Conservation (phyloP, 1,140 invertebrate genomes). For the Drosophila neocordata region DNA sequence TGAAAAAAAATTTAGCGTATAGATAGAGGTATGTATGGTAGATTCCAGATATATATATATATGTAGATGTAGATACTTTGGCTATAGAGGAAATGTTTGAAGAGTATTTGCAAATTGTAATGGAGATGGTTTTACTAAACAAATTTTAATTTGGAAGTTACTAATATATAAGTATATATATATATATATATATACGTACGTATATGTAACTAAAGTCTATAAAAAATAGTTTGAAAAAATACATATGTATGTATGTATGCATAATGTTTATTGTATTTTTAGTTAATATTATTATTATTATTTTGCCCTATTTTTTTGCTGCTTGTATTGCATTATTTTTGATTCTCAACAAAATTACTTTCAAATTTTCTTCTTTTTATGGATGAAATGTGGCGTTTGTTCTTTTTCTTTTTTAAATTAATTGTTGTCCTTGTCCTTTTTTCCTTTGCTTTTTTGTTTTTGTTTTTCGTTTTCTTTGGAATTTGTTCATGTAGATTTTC, state of each 20-base stretch:
- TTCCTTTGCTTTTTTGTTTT: too few relatives aligned
- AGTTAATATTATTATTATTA: constrained; percentile 59
- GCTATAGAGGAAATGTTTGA: too few relatives aligned
- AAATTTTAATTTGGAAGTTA: too few relatives aligned
- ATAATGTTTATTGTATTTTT: constrained; percentile 54
- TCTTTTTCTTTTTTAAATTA: constrained; percentile 51
- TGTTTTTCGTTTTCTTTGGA: constrained; percentile 28
- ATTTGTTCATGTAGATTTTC: constrained; percentile 33
- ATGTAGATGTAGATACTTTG: too few relatives aligned
- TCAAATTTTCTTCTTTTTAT: constrained; percentile 43
- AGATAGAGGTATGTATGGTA: too few relatives aligned
- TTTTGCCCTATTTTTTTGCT: background rate
- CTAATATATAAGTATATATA: background rate
- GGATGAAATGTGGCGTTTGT: constrained; percentile 74
- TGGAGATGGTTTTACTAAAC: too few relatives aligned
- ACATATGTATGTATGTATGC: constrained; percentile 32
- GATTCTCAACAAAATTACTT: constrained; percentile 25
- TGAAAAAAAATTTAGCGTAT: too few relatives aligned
- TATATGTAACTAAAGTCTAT: background rate
- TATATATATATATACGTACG: background rate
- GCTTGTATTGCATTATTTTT: constrained; percentile 45
- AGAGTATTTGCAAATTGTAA: too few relatives aligned
- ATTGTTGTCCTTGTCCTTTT: constrained; percentile 24
- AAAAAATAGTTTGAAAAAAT: constrained; percentile 9
- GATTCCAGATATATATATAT: too few relatives aligned